Base-by-base conservation (phyloP, 2,888 invertebrate genomes). In the Selenia dentaria region DNA sequence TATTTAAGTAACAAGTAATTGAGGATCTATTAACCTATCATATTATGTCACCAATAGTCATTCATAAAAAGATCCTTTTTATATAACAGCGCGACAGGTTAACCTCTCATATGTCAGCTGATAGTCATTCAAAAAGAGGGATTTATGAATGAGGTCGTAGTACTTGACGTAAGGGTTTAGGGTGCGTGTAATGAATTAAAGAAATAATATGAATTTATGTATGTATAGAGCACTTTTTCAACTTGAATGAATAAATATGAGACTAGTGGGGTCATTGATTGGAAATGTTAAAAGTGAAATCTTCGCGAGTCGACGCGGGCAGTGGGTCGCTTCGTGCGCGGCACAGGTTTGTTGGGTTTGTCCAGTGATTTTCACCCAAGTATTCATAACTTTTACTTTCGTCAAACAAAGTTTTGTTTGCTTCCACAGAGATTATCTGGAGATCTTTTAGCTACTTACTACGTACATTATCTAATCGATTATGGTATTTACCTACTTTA, bases 201-300 rank as follows among this genome's bases (percentile, higher is more conserved):
- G 20, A 22, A 9, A 16, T 16, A 9, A 9, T 13, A 37, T 29
- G 16, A 42, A 29, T 20, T 26, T 29, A 11, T 6, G 10, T 39
- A 42, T 33, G 18, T 18, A 57, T 51, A 51, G 53, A 16, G 16
- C 4, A 16, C 16, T 3, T 16, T 16, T 4, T 16, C 16, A 16
- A 16, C 4, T 16, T 36, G 22, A 52, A 42, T 35, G 25, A 54
- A 42, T 41, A 54, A 34, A 54, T 59, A 42, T 47, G 45, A 54
- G 31, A 55, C 31, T 59, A 59, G 63, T 64, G 67, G 64, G 64
- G 64, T 66, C 60, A 69, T 67, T 75, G 60, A 69, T 70, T 73
- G 68, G 65, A 74, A 74, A 74, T 74, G 71, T 70, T 77, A 85
- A 87, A 88, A 89, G 88, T 88, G 88, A 89, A 88, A 88, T 86